Base-by-base conservation (phyloP, 2,888 invertebrate species). In the Netelia virgata region DNA sequence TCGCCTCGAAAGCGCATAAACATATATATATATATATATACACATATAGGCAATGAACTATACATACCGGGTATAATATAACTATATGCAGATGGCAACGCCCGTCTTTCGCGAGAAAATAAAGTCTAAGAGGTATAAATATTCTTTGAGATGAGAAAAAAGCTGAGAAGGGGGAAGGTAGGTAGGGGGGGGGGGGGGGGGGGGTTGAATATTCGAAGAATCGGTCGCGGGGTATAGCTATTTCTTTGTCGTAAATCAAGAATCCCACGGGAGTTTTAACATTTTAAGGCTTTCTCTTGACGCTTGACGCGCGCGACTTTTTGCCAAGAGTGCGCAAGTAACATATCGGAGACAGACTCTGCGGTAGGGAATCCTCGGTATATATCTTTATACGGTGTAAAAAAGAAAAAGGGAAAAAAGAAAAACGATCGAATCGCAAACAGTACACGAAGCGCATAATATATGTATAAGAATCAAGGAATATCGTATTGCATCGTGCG, bases 271-370 rank as follows among this genome's bases (percentile, higher is more conserved):
- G 66, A 86, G 80, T 85, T 82, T 82, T 36, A 75, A 74, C 83
- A 81, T 87, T 87, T 85, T 80, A 83, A 83, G 82, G 79, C 83
- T 86, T 84, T 86, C 86, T 86, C 83, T 82, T 80, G 86, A 83
- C 70, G 69, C 82, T 55, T 55, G 50, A 55, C 74, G 84, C 74
- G 69, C 36, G 63, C 23, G 14, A 36, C 28, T 64, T 57, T 57
- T 5, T 41, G 41, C 16, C 76, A 50, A 74, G 63, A 69, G n/a
- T n/a, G 16, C 64, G 53, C n/a, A 14, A 23, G 53, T 41, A 63
- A 18, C 64, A 14, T 63, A 53, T 36, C 53, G 41, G 50, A 36
- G 16, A 61, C 64, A 61, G 55, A 14, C 43, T 64, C 64, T 28
- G 50, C 57, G 57, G 73, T 74, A 20, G 57, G 63, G 69, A 72